Percentiles rank a stretch among this genome's conserved stretches.
These are phyloP conservation scores for Seira ritae DNA, from an alignment of 2,888 invertebrate genomes.

Conservation along the genomic window DNA sequence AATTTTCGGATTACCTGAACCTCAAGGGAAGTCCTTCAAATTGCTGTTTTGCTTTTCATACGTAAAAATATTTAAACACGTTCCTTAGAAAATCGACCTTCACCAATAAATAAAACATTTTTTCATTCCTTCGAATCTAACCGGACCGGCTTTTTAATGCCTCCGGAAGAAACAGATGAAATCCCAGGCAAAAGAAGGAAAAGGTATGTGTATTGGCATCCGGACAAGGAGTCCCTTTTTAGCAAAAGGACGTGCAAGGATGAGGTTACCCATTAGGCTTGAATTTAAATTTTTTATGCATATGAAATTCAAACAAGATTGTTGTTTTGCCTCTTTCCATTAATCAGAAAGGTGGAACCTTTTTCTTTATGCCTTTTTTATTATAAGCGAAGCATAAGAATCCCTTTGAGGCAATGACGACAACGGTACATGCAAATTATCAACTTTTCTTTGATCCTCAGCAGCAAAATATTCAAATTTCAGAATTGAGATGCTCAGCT, in stretches of 20 bases:
- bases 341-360: slow-evolving; percentile 44
- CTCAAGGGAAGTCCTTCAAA: slow-evolving; percentile 52
- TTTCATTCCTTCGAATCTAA: not conserved
- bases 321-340: slow-evolving; percentile 28
- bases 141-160: slow-evolving; percentile 42
- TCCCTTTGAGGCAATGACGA: slow-evolving; percentile 43
- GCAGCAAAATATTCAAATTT: slow-evolving; percentile 51
- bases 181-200: slow-evolving; percentile 43
- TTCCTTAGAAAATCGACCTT: slow-evolving; percentile 52
- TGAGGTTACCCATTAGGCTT: too few relatives aligned
- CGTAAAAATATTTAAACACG: slow-evolving; percentile 46
- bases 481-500: slow-evolving; percentile 21
- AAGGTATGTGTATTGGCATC: too few relatives aligned
- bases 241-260: too few relatives aligned
- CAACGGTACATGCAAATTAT: slow-evolving; percentile 52
- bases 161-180: slow-evolving; percentile 51
- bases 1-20: slow-evolving; percentile 56
- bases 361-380: slow-evolving; percentile 36
- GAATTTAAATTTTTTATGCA: slow-evolving; percentile 28
- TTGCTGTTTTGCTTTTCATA: slow-evolving; percentile 41
- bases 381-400: slow-evolving; percentile 42
- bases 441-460: slow-evolving; percentile 6
- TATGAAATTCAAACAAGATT: slow-evolving; percentile 17
- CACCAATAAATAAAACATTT: slow-evolving; percentile 30
- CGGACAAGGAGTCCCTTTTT: too few relatives aligned